These are phyloP conservation scores for Adelosebastes latens DNA, from an alignment of 2,797 vertebrate species.

Conservation along the genomic window DNA sequence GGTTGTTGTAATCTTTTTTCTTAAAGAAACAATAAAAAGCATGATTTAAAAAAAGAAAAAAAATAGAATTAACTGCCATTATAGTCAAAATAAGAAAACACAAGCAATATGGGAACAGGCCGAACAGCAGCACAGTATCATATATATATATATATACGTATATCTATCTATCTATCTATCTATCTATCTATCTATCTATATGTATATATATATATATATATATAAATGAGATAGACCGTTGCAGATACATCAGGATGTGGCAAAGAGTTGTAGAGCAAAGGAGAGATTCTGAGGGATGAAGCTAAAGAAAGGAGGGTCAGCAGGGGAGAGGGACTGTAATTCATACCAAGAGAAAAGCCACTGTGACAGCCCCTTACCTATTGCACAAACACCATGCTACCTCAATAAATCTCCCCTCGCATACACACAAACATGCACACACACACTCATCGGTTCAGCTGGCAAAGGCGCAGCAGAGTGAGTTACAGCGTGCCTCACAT, in stretches of 20 bases:
- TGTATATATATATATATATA: not conserved
- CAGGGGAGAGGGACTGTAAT: conserved; percentile 23
- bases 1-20: too few species aligned
- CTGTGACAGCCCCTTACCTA: conserved; percentile 43
- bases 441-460: conserved; percentile 24
- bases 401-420: conserved; percentile 48
- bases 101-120: not conserved
- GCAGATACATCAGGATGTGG: not conserved
- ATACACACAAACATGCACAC: conserved; percentile 2
- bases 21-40: too few species aligned
- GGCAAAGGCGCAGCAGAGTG: conserved; percentile 49
- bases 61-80: not conserved
- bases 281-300: conserved; percentile 15
- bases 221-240: not conserved
- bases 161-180: too few species aligned
- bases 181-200: too few species aligned
- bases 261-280: conserved; percentile 1
- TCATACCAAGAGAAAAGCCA: conserved; percentile 45
- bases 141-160: not conserved
- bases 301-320: conserved; percentile 20
- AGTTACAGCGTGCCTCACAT: conserved; percentile 55
- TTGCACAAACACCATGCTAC: conserved; percentile 46
- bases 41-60: too few species aligned
- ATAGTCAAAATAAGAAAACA: not conserved
- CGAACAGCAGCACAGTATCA: not conserved